Evolutionary conservation across 1,140 invertebrate species (phyloP), one percentile per base, ranked within the genome.

Genomic region (Sweltsa coloradensis): DNA sequence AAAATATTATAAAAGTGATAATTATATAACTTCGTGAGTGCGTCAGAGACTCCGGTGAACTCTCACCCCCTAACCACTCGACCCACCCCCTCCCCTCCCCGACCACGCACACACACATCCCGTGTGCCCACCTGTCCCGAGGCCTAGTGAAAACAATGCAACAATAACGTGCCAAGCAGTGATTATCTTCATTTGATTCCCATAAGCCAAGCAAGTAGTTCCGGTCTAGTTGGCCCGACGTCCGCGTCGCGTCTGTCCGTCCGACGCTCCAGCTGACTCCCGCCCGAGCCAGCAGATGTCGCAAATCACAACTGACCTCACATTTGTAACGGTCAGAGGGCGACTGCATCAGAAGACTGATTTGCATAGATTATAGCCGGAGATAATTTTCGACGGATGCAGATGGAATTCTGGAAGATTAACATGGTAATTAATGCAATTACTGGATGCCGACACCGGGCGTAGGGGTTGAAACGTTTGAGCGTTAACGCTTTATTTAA

Each of bases 161-260:
- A n/a, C n/a, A n/a, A 3, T 40, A 40, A 2, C 37, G 16, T 19
- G 37, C 37, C 3, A 23, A 19, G 16, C 37, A 5, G 37, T 40
- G 37, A 40, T 40, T 40, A 40, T 40, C 37, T 40, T 9, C 37
- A n/a, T 40, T 40, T 40, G 37, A 40, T 40, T 40, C 37, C 24
- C 14, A 22, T 4, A 23, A 5, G 5, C 5, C 6, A 18, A 19
- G 5, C 18, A 0, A 36, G 2, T 5, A 36, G 7, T 36, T 9
- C n/a, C 18, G 11, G 2, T 11, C 36, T 9, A 18, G 16, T 23
- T 9, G 21, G 21, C 37, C 37, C 19, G 37, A 22, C 37, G n/a
- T n/a, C 11, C n/a, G 36, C 14, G 2, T 11, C 36, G 7, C 36
- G 16, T 23, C 9, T 40, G 21, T 23, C 37, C 19, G 37, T 40